Evolutionary conservation across 2,113 vertebrate genomes (phyloP).

Genomic region (Gymnarchus niloticus): DNA sequence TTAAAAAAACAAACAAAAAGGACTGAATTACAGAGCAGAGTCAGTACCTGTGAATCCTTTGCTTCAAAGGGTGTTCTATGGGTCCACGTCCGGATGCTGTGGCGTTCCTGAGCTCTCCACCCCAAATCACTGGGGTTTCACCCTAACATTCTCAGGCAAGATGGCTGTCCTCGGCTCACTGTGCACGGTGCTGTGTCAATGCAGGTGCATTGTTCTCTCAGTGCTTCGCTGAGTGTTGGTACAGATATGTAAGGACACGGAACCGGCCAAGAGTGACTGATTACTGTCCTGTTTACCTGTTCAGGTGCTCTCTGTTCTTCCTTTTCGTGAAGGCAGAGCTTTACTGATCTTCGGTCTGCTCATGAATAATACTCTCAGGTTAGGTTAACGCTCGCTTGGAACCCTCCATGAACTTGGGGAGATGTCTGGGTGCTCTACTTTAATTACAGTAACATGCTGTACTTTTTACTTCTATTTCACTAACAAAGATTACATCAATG

Average conservation of each 20-base stretch:
- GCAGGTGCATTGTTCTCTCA: background rate
- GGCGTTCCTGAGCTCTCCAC: background rate
- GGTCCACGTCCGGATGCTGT: background rate
- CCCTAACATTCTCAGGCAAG: background rate
- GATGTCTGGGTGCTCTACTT: background rate
- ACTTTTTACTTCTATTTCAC: background rate
- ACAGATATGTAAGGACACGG: background rate
- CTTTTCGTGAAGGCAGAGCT: background rate
- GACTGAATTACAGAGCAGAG: background rate
- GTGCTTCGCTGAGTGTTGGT: background rate
- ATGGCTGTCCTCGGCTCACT: background rate
- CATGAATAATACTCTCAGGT: background rate
- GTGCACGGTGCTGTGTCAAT: background rate
- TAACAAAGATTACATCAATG: constrained; percentile 9
- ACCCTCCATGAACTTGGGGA: background rate
- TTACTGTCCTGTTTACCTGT: background rate
- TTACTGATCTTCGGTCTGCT: background rate
- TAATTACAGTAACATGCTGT: constrained; percentile 7
- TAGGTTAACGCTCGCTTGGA: background rate
- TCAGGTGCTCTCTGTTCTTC: background rate
- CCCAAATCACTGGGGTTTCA: background rate
- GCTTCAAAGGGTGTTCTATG: background rate
- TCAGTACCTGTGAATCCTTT: background rate
- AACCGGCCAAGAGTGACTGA: too few species aligned
- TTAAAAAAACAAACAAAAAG: background rate